Evolutionary conservation across 1,140 invertebrate genomes (phyloP), one percentile per base, ranked within the genome.

Genomic region (Rhyacophila brunnea): DNA sequence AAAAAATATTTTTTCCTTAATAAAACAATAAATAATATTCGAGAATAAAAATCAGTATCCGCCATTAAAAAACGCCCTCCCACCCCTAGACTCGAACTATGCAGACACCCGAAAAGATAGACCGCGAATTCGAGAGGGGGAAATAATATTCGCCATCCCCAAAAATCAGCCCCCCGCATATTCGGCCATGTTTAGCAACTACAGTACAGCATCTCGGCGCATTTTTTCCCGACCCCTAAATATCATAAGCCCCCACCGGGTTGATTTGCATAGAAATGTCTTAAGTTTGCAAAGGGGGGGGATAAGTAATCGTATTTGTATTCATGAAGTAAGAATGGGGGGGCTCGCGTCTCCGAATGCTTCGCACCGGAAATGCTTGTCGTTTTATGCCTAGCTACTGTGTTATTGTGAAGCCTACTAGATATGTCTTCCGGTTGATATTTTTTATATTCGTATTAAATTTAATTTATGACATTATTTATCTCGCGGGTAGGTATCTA

Each of bases 191-290:
- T 46, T 35, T 28, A 28, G 23, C 23, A 28, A 13, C 43, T 17
- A 15, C 53, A n/a, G n/a, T n/a, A 42, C 53, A 15, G 53, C 43
- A 35, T 55, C 53, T 55, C 53, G 34, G 32, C 53, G 45, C 28
- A 59, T 59, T 63, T 63, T 61, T 63, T 63, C 38, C 40, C 38
- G 15, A 44, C 35, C 35, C 56, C 51, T 43, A 52, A 28, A 63
- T 57, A 63, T 50, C 38, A 55, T 47, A 45, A 60, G 43, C 38
- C 54, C 58, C 50, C 51, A 34, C 40, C 32, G 38, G 45, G 49
- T 58, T 49, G 48, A 65, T 65, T 65, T 61, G 58, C 63, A 65
- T 65, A 61, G 58, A 65, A 65, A 65, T 65, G 63, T 65, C 63
- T 65, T 58, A 65, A 65, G 63, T 65, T 65, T 58, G 48, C 51